These are phyloP conservation scores for Pteronotus mesoamericanus DNA, from an alignment of 2,797 vertebrate genomes.

Conservation along the genomic window DNA sequence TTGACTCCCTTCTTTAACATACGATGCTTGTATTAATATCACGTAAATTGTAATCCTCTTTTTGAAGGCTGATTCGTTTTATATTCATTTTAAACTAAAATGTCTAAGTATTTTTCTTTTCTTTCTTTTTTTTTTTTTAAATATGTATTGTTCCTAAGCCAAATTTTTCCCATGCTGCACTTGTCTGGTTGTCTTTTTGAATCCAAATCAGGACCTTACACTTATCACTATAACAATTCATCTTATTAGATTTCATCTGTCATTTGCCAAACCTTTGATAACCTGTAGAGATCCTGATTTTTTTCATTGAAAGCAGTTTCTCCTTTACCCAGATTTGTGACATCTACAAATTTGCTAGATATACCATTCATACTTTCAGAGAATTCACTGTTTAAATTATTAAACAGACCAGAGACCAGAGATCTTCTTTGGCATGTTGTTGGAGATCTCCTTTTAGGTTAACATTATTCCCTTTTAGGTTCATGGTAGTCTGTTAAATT, in stretches of 20 bases:
- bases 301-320: neutral
- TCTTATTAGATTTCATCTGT: neutral
- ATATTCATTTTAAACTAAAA: conserved; percentile 9
- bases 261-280: neutral
- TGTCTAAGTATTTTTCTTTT: neutral
- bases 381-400: neutral
- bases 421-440: neutral
- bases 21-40: neutral
- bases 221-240: neutral
- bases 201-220: neutral
- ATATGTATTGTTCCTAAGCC: neutral
- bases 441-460: neutral
- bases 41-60: neutral
- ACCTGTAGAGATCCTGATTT: neutral
- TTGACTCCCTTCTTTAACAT: neutral
- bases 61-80: neutral
- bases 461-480: conserved; percentile 4
- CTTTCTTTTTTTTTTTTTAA: neutral
- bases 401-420: neutral
- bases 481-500: neutral
- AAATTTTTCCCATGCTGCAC: neutral
- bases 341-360: neutral
- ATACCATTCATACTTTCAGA: neutral
- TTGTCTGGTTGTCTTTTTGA: neutral
- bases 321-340: neutral